These are phyloP conservation scores for Caranx ignobilis DNA, from an alignment of 2,113 vertebrate genomes.

Conservation along the genomic window DNA sequence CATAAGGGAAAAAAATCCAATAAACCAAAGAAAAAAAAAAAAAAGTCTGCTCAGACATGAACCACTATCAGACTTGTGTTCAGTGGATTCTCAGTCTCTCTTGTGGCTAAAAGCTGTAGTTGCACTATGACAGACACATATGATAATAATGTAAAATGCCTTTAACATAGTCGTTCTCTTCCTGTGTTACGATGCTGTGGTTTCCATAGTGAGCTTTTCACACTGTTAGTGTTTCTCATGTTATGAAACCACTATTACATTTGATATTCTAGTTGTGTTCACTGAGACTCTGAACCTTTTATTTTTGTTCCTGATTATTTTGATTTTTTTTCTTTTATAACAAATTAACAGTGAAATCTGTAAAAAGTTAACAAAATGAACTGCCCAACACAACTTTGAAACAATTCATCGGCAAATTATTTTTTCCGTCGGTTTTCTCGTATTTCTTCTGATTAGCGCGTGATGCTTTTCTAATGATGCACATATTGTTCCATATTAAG, in stretches of 20 bases:
- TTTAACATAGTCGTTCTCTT: background rate
- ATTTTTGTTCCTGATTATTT: background rate
- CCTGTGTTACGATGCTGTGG: background rate
- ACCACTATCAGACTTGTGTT: background rate
- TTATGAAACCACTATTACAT: background rate
- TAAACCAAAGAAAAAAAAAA: background rate
- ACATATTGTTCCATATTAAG: too few relatives aligned
- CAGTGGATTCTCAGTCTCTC: background rate
- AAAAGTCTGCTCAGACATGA: background rate
- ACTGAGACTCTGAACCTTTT: background rate
- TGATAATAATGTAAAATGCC: background rate
- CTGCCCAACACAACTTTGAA: too few relatives aligned
- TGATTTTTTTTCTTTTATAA: background rate
- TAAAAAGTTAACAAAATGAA: too few relatives aligned
- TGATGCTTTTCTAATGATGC: too few relatives aligned
- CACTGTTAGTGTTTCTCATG: background rate
- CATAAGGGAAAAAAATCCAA: background rate
- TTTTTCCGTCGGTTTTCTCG: background rate
- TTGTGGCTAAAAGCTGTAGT: background rate
- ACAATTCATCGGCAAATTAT: background rate
- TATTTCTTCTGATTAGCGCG: too few relatives aligned
- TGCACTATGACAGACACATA: background rate
- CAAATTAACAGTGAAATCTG: too few relatives aligned
- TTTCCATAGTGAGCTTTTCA: background rate
- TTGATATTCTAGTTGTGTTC: background rate